Conservation (phyloP, 2,113 vertebrate species). For the Hippolais icterina region DNA sequence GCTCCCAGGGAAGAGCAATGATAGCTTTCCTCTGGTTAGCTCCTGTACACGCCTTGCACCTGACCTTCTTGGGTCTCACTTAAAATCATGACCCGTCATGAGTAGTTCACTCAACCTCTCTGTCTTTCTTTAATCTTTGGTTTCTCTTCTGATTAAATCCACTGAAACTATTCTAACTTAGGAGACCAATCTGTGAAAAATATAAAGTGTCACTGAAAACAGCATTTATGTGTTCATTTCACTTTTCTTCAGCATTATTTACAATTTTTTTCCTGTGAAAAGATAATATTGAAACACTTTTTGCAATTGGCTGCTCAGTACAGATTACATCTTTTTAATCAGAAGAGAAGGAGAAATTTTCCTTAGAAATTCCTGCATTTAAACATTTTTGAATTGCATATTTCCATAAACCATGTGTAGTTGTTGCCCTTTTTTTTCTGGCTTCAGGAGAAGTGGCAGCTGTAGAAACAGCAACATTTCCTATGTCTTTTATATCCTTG, state of each 20-base stretch:
- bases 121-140: not conserved
- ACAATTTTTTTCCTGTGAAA: constrained; percentile 33
- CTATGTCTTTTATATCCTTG: not conserved
- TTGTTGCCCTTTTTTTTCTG: not conserved
- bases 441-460: not conserved
- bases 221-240: constrained; percentile 12
- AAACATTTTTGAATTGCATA: not conserved
- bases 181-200: not conserved
- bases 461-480: not conserved
- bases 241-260: not conserved
- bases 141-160: not conserved
- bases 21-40: not conserved
- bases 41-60: not conserved
- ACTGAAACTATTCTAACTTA: not conserved
- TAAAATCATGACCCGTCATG: not conserved
- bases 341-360: not conserved
- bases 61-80: not conserved
- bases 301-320: not conserved
- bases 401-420: not conserved
- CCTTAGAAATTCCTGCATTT: not conserved
- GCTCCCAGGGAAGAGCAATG: not conserved
- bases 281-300: not conserved
- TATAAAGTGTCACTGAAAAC: not conserved
- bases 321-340: not conserved
- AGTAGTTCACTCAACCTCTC: not conserved